Conservation (phyloP, 2,888 invertebrate species). For the Melinaea menophilus region DNA sequence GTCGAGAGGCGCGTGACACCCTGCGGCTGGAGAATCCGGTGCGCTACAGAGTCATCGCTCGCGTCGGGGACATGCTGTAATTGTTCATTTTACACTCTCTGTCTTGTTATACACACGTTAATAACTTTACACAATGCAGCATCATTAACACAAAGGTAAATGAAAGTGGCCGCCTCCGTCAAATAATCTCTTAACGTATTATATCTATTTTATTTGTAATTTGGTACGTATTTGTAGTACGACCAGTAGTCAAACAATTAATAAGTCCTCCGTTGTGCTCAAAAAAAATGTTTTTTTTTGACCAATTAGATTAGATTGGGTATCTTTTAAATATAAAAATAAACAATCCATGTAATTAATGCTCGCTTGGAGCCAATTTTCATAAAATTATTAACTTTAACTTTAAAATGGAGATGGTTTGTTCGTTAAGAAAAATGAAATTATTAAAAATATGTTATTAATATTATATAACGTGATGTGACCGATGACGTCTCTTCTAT, state of each 20-base stretch:
- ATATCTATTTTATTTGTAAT: background rate
- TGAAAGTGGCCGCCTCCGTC: background rate
- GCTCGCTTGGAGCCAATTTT: too few species aligned
- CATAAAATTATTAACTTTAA: too few species aligned
- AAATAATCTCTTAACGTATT: background rate
- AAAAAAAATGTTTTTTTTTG: too few species aligned
- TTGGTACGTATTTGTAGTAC: too few species aligned
- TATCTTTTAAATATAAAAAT: too few species aligned
- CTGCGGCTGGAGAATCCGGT: slow-evolving; percentile 51
- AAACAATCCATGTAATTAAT: too few species aligned
- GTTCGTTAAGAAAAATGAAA: too few species aligned
- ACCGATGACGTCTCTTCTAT: background rate
- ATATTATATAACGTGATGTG: background rate
- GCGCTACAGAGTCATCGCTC: slow-evolving; percentile 67
- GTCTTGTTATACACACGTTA: slow-evolving; percentile 61
- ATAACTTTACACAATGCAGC: slow-evolving; percentile 11
- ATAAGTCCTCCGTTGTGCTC: too few species aligned
- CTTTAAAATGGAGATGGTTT: too few species aligned
- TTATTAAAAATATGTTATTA: too few species aligned
- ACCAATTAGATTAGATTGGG: too few species aligned
- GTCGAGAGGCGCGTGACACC: slow-evolving; percentile 45
- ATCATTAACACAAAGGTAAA: slow-evolving; percentile 5
- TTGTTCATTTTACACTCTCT: slow-evolving; percentile 74
- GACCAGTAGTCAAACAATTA: too few species aligned
- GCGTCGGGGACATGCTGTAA: slow-evolving; percentile 74